Percentiles rank a stretch among this genome's conserved stretches.
These are phyloP conservation scores for Stenurella melanura DNA, from an alignment of 2,888 invertebrate genomes.

Conservation along the genomic window DNA sequence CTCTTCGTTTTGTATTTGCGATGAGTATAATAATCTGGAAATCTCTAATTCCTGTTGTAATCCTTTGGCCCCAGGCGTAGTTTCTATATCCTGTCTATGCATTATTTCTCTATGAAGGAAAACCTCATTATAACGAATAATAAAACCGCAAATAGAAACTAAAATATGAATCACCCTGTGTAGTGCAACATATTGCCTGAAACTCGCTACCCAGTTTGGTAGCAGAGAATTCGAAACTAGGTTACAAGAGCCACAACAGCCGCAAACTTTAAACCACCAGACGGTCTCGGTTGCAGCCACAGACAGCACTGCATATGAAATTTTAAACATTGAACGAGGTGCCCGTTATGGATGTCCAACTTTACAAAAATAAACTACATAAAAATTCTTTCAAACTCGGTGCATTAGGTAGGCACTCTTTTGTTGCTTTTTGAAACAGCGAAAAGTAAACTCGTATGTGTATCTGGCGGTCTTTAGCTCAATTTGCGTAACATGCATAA, in stretches of 20 bases:
- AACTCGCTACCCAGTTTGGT: background rate
- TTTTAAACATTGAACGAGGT: conserved; percentile 35
- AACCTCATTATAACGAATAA: background rate
- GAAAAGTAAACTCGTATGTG: too few species aligned
- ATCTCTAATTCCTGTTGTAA: too few species aligned
- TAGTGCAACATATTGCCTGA: background rate
- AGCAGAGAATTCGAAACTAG: conserved; percentile 19
- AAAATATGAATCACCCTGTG: background rate
- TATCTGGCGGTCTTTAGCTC: too few species aligned
- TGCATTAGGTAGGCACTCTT: background rate
- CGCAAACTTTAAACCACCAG: conserved; percentile 29
- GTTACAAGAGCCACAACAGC: conserved; percentile 35
- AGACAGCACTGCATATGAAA: conserved; percentile 30
- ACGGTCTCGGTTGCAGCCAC: conserved; percentile 5
- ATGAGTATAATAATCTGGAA: too few species aligned
- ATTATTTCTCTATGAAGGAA: background rate
- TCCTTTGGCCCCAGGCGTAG: too few species aligned
- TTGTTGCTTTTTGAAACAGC: background rate
- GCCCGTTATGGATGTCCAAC: conserved; percentile 5
- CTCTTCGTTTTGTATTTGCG: too few species aligned
- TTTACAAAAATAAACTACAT: background rate
- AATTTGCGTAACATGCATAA: too few species aligned
- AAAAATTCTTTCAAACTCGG: background rate
- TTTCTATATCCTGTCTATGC: too few species aligned
- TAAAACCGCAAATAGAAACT: background rate